These are phyloP conservation scores for Heterochromis multidens DNA, from an alignment of 2,113 vertebrate species.

Conservation along the genomic window DNA sequence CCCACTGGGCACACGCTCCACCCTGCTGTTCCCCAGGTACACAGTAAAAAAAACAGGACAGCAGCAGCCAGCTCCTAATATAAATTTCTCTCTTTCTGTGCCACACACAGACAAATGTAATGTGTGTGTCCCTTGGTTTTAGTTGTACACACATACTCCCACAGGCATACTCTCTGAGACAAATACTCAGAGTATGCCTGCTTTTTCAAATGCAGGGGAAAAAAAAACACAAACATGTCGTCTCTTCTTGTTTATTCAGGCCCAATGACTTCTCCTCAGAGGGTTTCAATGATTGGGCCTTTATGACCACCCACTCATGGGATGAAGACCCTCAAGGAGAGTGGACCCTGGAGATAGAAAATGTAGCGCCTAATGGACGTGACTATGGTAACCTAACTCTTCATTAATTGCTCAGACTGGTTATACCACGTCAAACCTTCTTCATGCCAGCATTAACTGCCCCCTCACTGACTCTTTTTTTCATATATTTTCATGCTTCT, in stretches of 20 bases:
- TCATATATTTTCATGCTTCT: constrained; percentile 8
- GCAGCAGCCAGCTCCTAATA: neutral
- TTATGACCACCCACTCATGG: constrained; percentile 97
- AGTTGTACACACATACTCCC: neutral
- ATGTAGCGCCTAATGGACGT: constrained; percentile 81
- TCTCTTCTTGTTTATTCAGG: constrained; percentile 61
- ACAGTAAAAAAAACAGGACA: constrained; percentile 16
- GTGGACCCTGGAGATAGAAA: constrained; percentile 93
- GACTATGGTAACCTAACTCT: constrained; percentile 83
- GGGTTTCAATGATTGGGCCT: constrained; percentile 96
- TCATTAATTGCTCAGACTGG: neutral
- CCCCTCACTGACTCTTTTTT: neutral
- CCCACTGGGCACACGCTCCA: constrained; percentile 92
- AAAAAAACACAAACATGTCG: neutral
- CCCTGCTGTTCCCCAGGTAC: constrained; percentile 89
- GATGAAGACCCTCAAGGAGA: constrained; percentile 91
- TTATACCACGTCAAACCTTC: neutral
- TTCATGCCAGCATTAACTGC: neutral
- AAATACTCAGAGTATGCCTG: neutral
- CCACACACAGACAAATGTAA: neutral
- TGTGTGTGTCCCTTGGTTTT: neutral
- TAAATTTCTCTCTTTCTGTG: neutral
- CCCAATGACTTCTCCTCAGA: constrained; percentile 91
- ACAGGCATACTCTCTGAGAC: neutral
- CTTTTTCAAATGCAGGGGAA: neutral